Percentiles rank a stretch among this genome's conserved stretches.
These are phyloP conservation scores for Tenthredo amoena DNA, from an alignment of 2,888 invertebrate genomes.

Conservation along the genomic window DNA sequence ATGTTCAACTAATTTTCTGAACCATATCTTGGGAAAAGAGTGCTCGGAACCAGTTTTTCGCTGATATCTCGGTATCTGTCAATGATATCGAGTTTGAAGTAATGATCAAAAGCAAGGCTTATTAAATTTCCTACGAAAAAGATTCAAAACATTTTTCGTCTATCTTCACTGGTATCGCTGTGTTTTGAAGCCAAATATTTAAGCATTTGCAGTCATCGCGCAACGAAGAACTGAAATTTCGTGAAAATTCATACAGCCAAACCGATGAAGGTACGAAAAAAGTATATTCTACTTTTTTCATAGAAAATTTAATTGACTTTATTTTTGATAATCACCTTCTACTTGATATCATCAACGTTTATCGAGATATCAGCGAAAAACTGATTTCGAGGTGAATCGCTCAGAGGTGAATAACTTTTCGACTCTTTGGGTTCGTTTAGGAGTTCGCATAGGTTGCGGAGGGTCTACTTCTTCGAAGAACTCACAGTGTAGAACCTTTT, in stretches of 20 bases:
- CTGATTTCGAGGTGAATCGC: slow-evolving; percentile 66
- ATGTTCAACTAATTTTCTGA: too few species aligned
- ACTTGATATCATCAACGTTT: not conserved
- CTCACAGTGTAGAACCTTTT: slow-evolving; percentile 80
- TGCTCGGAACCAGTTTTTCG: not conserved
- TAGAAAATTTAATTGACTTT: not conserved
- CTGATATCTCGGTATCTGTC: not conserved
- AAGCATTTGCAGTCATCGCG: not conserved
- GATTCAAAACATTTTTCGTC: not conserved
- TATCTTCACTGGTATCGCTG: not conserved
- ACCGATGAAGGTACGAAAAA: not conserved
- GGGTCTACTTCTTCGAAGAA: slow-evolving; percentile 78
- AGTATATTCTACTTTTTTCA: not conserved
- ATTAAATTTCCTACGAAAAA: not conserved
- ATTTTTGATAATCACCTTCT: not conserved
- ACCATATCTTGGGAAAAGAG: not conserved
- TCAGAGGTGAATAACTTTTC: slow-evolving; percentile 60
- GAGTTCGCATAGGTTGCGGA: slow-evolving; percentile 81
- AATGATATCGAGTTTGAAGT: not conserved
- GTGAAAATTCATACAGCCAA: not conserved
- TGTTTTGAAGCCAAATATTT: not conserved
- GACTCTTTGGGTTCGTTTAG: slow-evolving; percentile 71
- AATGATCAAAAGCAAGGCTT: not conserved
- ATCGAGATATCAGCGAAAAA: not conserved
- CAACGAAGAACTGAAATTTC: not conserved